Conservation (phyloP, 2,113 vertebrate genomes). For the Pedionomus torquatus region DNA sequence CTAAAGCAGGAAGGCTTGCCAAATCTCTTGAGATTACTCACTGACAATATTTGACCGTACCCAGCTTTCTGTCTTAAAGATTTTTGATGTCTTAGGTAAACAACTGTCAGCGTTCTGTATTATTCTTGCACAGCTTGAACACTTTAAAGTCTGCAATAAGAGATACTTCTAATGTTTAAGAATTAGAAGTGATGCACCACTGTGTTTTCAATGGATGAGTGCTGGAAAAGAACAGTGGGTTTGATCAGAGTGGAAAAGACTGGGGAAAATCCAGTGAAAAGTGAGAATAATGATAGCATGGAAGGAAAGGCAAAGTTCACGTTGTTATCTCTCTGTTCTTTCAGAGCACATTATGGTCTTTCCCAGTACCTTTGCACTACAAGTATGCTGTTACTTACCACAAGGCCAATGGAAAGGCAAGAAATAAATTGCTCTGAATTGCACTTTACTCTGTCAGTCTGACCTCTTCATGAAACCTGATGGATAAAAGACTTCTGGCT, state of each 20-base stretch:
- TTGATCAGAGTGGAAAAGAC: not conserved
- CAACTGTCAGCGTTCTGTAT: not conserved
- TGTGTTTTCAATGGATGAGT: not conserved
- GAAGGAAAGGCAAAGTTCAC: not conserved
- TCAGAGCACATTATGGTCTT: not conserved
- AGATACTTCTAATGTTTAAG: not conserved
- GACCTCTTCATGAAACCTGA: not conserved
- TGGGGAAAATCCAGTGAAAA: not conserved
- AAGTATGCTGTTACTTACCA: not conserved
- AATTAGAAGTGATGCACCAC: not conserved
- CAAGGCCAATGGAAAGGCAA: not conserved
- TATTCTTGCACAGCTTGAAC: not conserved
- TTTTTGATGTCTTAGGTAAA: not conserved
- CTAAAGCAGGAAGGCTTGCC: not conserved
- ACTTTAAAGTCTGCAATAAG: not conserved
- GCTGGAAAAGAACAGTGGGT: not conserved
- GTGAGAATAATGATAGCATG: accelerated
- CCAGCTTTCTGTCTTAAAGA: not conserved
- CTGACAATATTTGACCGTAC: not conserved
- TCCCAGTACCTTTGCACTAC: not conserved
- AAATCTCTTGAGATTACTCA: not conserved
- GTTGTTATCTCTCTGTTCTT: not conserved
- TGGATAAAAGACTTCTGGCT: not conserved
- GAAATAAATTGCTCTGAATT: not conserved
- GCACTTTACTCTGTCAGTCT: not conserved